A percentile compares a stretch with the other conserved stretches of the same genome.
phyloP scores from a whole-genome alignment of 2,797 vertebrate genomes.

The Dryobates pubescens region DNA sequence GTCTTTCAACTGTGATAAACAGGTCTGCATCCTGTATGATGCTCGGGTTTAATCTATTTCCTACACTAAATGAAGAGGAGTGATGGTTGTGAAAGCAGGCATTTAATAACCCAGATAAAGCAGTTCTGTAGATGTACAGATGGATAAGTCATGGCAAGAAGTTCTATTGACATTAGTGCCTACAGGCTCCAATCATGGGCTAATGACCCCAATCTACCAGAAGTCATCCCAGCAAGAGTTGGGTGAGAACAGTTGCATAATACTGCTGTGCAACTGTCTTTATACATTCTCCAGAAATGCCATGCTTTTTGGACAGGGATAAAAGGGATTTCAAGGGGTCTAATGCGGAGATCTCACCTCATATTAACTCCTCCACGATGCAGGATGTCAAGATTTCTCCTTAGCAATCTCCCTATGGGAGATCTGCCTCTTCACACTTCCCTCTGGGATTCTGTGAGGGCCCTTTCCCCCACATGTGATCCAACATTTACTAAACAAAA shows the following conservation, averaged over 20 bases:
- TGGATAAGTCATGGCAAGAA: background rate
- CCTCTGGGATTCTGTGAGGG: background rate
- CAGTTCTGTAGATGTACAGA: background rate
- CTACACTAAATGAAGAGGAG: background rate
- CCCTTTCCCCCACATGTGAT: background rate
- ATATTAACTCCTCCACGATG: background rate
- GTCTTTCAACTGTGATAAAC: background rate
- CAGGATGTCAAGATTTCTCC: background rate
- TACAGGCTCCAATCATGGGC: fast-evolving
- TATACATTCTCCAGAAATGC: background rate
- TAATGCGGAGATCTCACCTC: background rate
- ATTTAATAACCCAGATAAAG: background rate
- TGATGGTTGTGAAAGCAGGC: background rate
- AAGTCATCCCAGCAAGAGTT: background rate
- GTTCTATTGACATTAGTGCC: background rate
- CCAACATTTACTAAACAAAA: background rate
- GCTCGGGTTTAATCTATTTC: background rate
- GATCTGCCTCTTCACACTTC: background rate
- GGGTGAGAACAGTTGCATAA: background rate
- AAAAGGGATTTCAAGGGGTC: background rate
- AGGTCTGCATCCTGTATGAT: background rate
- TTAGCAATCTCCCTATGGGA: background rate
- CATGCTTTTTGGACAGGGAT: background rate
- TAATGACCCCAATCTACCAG: background rate
- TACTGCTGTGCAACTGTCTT: background rate